Base-by-base conservation (phyloP, 2,888 invertebrate genomes). In the Prenolepis imparis region DNA sequence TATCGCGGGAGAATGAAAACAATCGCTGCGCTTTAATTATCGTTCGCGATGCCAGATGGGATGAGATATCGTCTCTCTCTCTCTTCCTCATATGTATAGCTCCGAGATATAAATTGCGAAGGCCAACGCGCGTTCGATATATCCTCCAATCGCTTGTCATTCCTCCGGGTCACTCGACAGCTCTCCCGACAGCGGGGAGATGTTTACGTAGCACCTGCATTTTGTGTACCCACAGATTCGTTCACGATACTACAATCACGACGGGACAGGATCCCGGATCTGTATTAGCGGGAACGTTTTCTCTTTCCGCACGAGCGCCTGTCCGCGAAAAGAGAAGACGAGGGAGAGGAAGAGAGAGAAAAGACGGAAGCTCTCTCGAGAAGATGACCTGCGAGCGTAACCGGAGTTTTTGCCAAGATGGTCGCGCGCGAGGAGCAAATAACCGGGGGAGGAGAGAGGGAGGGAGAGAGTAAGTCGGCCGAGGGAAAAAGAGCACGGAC, bases 1-100 rank as follows among this genome's bases (percentile, higher is more conserved):
- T 39, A 39, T 21, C 44, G 72, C 52, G 64, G 72, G 72, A 82
- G 72, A 88, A 82, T 84, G 86, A 88, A 86, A 88, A 70, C 75
- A 84, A 82, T 77, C 81, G 86, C 44, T 66, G 64, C 64, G 70
- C 74, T 78, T 74, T 32, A 82, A 78, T 84, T 64, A 70, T 88
- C 74, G 84, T 86, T 81, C 80, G 77, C 84, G 74, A 81, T 41
- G 72, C 41, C 21, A 15, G 41, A 52, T 63, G 39, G 39, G 28
- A 39, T 18, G 39, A 24, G 55, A 18, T 57, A 11, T 12, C 41
- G 11, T 41, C 39, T 39, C 8, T 41, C 41, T 41, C 41, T 41
- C 41, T 39, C 11, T 39, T 3, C 11, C 11, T 41, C 41, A 11
- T 12, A 3, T 55, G 21, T 39, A 41, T 21, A 77, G 67, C 15